Evolutionary conservation across 2,113 vertebrate genomes (phyloP), one percentile per base, ranked within the genome.

Genomic region (Gymnorhina tibicen): DNA sequence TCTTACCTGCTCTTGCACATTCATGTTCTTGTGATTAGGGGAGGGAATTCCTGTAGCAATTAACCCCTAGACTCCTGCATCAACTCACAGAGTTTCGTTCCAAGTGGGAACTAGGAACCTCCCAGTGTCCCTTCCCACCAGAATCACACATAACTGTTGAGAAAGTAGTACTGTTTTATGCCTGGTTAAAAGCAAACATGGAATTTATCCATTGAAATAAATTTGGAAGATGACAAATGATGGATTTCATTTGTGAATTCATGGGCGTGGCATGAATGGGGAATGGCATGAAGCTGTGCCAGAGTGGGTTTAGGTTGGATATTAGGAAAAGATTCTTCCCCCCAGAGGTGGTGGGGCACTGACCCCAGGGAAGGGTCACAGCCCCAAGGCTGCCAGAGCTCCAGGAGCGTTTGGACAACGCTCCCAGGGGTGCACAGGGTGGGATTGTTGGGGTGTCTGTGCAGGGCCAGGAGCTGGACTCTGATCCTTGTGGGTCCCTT

Each of bases 401-500:
- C 39, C 23, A 35, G 69, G 16, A 30, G 24, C 0, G 16, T 14
- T 53, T n/a, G 77, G 26, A 7, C 9, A 44, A 0, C 0, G 0
- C 14, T 50, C 0, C 2, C 50, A 81, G 52, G 37, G 17, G 5
- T 52, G 35, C 47, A 3, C 66, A 64, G 49, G 42, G 7, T 58
- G 59, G 85, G 68, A 2, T 46, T 67, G 13, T 21, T 67, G 60
- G 53, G 44, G 27, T 6, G 28, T 52, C 44, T 52, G 37, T 0
- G 69, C 78, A 83, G 53, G 13, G 4, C 5, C 69, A 5, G 60
- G 68, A 4, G 28, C 1, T n/a, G 53, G 5, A 0, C 16, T 44
- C 3, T 53, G 69, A 41, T 22, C 47, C 62, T 3, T 6, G 20
- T 18, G 62, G 1, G 28, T 47, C 69, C 11, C 17, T 79, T n/a